Conservation (phyloP, 2,888 invertebrate species). For the Apodemia hepburni region DNA sequence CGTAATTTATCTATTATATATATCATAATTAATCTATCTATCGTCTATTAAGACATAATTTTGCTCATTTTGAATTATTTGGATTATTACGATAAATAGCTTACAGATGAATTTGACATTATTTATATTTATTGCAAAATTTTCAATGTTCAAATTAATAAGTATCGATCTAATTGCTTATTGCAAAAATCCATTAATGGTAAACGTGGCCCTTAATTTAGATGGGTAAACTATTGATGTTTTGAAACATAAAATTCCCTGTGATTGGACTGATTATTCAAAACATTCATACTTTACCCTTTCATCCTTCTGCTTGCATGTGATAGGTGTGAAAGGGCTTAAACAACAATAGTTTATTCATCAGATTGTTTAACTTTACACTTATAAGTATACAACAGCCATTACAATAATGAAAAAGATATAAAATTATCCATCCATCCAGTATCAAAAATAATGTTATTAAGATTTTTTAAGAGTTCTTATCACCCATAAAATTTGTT, state of each 20-base stretch:
- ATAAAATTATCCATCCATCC: neutral
- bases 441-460: too few species aligned
- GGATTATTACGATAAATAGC: too few species aligned
- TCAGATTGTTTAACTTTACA: constrained; percentile 74
- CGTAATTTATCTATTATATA: too few species aligned
- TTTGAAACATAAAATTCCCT: constrained; percentile 52
- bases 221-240: constrained; percentile 80
- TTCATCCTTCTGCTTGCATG: constrained; percentile 76
- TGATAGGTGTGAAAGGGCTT: constrained; percentile 69
- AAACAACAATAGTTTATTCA: constrained; percentile 84
- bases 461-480: neutral
- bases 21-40: too few species aligned
- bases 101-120: too few species aligned
- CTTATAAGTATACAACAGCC: neutral
- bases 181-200: neutral
- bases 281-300: constrained; percentile 79
- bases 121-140: too few species aligned
- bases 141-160: too few species aligned
- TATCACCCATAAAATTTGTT: neutral
- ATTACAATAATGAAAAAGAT: neutral
- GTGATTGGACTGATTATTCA: constrained; percentile 45
- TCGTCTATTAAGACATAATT: too few species aligned
- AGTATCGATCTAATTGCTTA: too few species aligned
- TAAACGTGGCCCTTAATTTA: neutral
- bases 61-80: too few species aligned